Base-by-base conservation (phyloP, 2,113 vertebrate genomes). In the Speoplatyrhinus poulsoni region DNA sequence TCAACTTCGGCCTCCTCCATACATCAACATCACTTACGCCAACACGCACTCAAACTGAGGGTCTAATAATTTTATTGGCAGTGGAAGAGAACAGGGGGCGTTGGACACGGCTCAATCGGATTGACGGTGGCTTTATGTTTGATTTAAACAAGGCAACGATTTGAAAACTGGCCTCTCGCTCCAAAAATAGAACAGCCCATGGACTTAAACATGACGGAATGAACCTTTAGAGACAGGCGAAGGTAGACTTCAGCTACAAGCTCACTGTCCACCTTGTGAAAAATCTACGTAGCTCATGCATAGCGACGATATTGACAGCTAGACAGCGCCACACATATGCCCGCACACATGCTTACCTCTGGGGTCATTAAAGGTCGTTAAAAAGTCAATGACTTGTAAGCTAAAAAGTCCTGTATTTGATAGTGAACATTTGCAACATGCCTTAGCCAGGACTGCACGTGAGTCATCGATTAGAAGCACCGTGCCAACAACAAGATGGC, bases 11-110 rank as follows among this genome's bases (percentile, higher is more conserved):
- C 82, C 73, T 50, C 62, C 55, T 72, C 67, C 86, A 87, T 87
- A 81, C 74, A 88, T 90, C 89, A 89, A 70, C 65, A 81, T 89
- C 87, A 83, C 73, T 85, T 76, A 85, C 65, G 50, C 72, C 55
- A 48, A 83, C 81, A 72, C 58, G 76, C 68, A 64, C 79, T 65
- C 74, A 59, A 72, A 75, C 76, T 52, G 77, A 78, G 70, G 67
- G 50, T 16, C 72, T 66, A 74, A 87, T 85, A 63, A 50, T 76
- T 80, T 83, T 72, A 87, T 71, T 62, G 10, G 54, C 70, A 36
- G 32, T 63, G 72, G 70, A 73, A 64, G 64, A 58, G 26, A 11
- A n/a, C 36, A 46, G 46, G 17, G 59, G 57, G 13, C 3, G 69
- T 13, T 12, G 62, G 36, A 75, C 6, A 32, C 13, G 60, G 62